Conservation (phyloP, 2,888 invertebrate species). For the Anaspis maculata region DNA sequence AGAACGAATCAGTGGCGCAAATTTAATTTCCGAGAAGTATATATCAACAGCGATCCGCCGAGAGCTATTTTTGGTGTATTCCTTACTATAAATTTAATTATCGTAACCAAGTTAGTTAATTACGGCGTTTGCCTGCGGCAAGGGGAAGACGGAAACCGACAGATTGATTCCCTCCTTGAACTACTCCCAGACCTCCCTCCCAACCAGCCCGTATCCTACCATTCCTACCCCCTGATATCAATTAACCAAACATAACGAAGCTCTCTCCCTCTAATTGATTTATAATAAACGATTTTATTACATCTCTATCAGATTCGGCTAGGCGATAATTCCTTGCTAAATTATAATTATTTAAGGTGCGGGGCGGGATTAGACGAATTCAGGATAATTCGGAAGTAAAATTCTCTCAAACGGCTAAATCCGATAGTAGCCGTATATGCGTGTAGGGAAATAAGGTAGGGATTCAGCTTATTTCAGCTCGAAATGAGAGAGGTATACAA, state of each 20-base stretch:
- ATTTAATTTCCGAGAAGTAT: constrained; percentile 29
- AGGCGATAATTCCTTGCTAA: too few species aligned
- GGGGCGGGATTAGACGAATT: too few species aligned
- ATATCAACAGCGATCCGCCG: constrained; percentile 27
- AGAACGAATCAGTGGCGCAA: constrained; percentile 17
- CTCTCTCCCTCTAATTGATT: constrained; percentile 11
- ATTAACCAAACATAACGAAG: constrained; percentile 16
- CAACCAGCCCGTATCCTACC: constrained; percentile 1
- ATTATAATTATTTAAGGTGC: too few species aligned
- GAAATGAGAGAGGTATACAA: too few species aligned
- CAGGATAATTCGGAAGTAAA: too few species aligned
- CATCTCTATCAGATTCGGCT: constrained; percentile 10
- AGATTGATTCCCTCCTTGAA: constrained; percentile 20
- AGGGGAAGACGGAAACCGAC: constrained; percentile 19
- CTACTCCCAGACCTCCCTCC: not conserved
- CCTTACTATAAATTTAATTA: constrained; percentile 38
- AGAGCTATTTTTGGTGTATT: constrained; percentile 36
- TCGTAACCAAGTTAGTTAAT: constrained; percentile 37
- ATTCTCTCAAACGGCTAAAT: too few species aligned
- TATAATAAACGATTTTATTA: constrained; percentile 14
- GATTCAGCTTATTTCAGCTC: too few species aligned
- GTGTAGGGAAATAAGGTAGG: too few species aligned
- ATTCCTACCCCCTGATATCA: constrained; percentile 11
- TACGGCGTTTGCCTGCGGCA: constrained; percentile 25
- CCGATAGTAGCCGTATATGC: too few species aligned